A percentile compares a stretch with the other conserved stretches of the same genome.
Conservation (phyloP, 2,113 vertebrate genomes). For the Setophaga kirtlandii region DNA sequence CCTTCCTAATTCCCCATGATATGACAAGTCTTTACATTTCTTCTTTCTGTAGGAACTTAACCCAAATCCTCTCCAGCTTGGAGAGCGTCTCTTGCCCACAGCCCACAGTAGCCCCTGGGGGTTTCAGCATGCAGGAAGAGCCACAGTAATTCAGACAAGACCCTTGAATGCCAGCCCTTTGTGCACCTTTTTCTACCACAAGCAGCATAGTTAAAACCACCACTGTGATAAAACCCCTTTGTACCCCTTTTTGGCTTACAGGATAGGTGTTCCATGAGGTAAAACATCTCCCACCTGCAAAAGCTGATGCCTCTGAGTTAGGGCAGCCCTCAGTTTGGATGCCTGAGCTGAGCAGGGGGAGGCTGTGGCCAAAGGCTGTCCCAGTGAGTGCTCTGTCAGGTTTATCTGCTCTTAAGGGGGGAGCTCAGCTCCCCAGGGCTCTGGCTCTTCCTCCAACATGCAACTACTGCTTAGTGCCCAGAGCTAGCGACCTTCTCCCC, state of each 20-base stretch:
- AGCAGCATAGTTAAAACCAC: background rate
- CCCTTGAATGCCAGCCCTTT: background rate
- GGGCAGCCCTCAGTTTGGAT: background rate
- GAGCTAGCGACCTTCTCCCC: background rate
- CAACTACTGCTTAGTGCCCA: fast-evolving
- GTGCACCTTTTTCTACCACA: background rate
- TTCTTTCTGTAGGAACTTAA: background rate
- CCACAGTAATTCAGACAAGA: background rate
- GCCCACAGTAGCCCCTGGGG: background rate
- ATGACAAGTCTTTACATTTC: background rate
- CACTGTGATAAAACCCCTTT: background rate
- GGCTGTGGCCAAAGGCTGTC: background rate
- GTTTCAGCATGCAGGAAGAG: background rate
- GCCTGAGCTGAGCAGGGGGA: background rate
- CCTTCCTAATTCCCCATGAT: fast-evolving
- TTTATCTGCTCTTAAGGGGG: background rate
- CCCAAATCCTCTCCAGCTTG: background rate
- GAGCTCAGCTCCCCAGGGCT: background rate
- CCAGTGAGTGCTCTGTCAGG: fast-evolving
- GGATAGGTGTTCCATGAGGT: background rate
- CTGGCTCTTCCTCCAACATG: background rate
- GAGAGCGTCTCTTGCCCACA: background rate
- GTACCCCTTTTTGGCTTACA: background rate
- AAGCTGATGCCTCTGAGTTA: background rate
- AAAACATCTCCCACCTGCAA: background rate